Evolutionary conservation across 1,140 invertebrate species (phyloP), one percentile per base, ranked within the genome.

Genomic region (Akabosia matsudoensis): DNA sequence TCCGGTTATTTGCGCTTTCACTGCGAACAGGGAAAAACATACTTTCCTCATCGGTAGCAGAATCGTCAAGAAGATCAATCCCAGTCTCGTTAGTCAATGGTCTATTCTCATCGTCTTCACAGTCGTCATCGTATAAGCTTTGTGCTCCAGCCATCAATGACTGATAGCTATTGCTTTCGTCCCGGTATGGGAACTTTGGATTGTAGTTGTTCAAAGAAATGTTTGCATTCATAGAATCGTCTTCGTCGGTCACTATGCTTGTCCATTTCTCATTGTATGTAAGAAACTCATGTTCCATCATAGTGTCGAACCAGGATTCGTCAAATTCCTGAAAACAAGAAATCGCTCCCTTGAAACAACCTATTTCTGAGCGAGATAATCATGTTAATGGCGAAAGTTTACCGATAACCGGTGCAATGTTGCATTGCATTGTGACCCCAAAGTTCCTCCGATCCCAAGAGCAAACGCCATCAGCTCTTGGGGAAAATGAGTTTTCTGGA

Each of bases 321-420:
- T 72, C 33, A 45, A 34, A 72, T 72, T 72, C 37, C 70, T 72
- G 56, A 22, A 64, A 64, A 28, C n/a, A 70, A 26, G 37, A 7
- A 45, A 45, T 10, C 37, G 18, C 18, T 45, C 18, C 37, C 7
- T 7, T 45, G 7, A 18, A 45, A 45, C 37, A 45, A 45, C 7
- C 7, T 10, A 45, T 45, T 7, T 45, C 37, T 45, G 18, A 10
- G 37, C 37, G 7, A 10, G 37, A 45, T 10, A 10, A 10, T 10
- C 26, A 7, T 30, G 3, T 10, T 67, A 67, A 30, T 22, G 31
- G 31, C 61, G 31, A 67, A 16, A 7, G 13, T 3, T 67, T 67
- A 67, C 61, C 28, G 26, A 2, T n/a, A 67, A 67, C 7, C 22
- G 7, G 30, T 67, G 28, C n/a, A 67, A 67, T 10, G 61, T 67